Evolutionary conservation across 64 coral and sea anemone species (phyloP), one percentile per base, ranked within the genome.

Genomic region (Porites australiensis): DNA sequence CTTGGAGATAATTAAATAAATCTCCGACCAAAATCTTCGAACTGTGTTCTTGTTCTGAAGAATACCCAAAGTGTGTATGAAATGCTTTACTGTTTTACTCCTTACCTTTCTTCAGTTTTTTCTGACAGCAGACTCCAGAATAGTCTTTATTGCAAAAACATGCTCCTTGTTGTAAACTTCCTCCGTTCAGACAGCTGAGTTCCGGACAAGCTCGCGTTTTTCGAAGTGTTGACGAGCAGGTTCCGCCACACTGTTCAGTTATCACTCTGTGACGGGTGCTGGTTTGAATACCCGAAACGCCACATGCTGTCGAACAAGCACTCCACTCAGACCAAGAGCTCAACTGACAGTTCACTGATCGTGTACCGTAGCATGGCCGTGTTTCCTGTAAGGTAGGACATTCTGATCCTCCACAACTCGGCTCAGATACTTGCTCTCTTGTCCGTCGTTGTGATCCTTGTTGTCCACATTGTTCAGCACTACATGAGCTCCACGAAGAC

Each of bases 261-360:
- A 19, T 45, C 45, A 63, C 46, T 37, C 58, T 82, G 15, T 82
- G 79, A 11, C 79, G 58, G 5, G 23, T 0, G 58, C 79, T 61
- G 3, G 22, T 4, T 22, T 82, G 79, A 13, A 23, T 82, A 1
- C 57, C 79, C 14, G 79, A 82, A 2, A 47, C 22, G 12, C 79
- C 79, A 59, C 55, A 82, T 0, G 9, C 4, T 6, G 57, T 46
- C 21, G 57, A 47, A 5, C 79, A 63, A 45, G 58, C 58, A 12
- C 79, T 79, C 77, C 77, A 79, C 5, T 43, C 19, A 8, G 77
- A 79, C 77, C 77, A 79, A 2, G 77, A 57, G 43, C 79, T 82
- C 13, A 82, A 23, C 22, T 64, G 55, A 54, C 79, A 82, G 15
- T 64, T 8, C 0, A 62, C 79, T 64, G 23, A 4, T 18, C 5